Evolutionary conservation across 2,888 invertebrate genomes (phyloP).

Genomic region (Bursaphelenchus okinawaensis): DNA sequence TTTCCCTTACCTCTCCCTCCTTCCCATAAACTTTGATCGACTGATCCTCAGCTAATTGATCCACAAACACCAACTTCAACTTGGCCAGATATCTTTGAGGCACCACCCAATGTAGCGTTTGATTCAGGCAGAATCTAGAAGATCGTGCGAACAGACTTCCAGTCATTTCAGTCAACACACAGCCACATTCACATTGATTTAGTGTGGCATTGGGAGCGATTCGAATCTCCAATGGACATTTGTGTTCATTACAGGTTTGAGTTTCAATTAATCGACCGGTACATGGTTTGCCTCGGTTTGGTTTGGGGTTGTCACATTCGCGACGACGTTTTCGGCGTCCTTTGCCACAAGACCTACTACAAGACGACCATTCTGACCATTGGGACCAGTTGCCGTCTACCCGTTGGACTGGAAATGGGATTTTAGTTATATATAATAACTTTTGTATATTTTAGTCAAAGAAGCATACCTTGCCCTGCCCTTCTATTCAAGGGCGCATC

Average conservation of each 20-base stretch:
- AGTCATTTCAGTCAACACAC: conserved; percentile 26
- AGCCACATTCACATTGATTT: conserved; percentile 41
- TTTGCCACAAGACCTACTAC: conserved; percentile 38
- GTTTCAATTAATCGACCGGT: conserved; percentile 39
- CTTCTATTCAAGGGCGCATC: too few relatives aligned
- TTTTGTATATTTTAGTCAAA: too few relatives aligned
- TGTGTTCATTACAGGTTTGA: conserved; percentile 27
- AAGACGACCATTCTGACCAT: conserved; percentile 41
- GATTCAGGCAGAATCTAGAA: conserved; percentile 1
- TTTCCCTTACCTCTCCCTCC: conserved; percentile 8
- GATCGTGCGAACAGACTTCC: conserved; percentile 39
- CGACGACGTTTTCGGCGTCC: conserved; percentile 37
- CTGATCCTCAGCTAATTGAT: conserved; percentile 5
- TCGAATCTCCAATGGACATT: conserved; percentile 32
- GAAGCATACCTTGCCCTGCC: too few relatives aligned
- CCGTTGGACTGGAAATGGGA: conserved; percentile 36
- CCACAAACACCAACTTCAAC: conserved; percentile 5
- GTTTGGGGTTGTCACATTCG: conserved; percentile 40
- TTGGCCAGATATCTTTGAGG: conserved; percentile 3
- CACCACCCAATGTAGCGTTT: neutral
- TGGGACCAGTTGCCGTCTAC: conserved; percentile 42
- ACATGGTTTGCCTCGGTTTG: conserved; percentile 39
- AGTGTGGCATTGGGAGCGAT: neutral
- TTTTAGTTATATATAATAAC: neutral
- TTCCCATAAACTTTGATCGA: neutral